phyloP scores from a whole-genome alignment of 2,888 invertebrate genomes.

The Agonum fuliginosum region DNA sequence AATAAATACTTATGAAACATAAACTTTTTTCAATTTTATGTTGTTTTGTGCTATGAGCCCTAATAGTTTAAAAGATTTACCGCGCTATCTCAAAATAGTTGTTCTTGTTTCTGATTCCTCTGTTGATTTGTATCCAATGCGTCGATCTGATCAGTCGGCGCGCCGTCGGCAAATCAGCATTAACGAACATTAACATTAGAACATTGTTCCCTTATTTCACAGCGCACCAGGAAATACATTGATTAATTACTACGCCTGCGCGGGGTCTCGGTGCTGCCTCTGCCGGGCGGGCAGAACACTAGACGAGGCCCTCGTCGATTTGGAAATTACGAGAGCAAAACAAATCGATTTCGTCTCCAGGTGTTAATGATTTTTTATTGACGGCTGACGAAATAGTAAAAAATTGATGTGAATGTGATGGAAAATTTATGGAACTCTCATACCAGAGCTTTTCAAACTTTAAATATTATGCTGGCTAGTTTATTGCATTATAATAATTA shows the following conservation, averaged over 20 bases:
- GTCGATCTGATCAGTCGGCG: constrained; percentile 7
- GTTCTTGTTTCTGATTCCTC: not conserved
- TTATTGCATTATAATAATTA: no score
- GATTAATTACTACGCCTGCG: constrained; percentile 54
- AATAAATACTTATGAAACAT: no score
- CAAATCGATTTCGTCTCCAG: constrained; percentile 51
- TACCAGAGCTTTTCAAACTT: constrained; percentile 36
- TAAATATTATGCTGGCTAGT: no score
- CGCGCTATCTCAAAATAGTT: not conserved
- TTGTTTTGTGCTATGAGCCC: no score
- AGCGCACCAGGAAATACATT: constrained; percentile 54
- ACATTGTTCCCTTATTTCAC: constrained; percentile 56
- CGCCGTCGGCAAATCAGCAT: constrained; percentile 55
- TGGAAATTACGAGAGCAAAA: constrained; percentile 51
- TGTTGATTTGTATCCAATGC: not conserved
- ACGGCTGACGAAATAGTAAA: constrained; percentile 50
- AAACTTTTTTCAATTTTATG: no score
- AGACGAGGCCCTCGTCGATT: constrained; percentile 17
- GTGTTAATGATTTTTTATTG: constrained; percentile 59
- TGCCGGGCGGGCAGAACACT: not conserved
- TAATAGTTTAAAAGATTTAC: no score
- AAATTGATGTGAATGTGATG: constrained; percentile 52
- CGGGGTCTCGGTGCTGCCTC: constrained; percentile 41
- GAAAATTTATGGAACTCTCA: constrained; percentile 46
- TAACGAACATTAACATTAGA: constrained; percentile 60